Percentiles rank a stretch among this genome's conserved stretches.
Evolutionary conservation across 2,888 invertebrate species (phyloP).

Genomic region (Tinea semifulvella): DNA sequence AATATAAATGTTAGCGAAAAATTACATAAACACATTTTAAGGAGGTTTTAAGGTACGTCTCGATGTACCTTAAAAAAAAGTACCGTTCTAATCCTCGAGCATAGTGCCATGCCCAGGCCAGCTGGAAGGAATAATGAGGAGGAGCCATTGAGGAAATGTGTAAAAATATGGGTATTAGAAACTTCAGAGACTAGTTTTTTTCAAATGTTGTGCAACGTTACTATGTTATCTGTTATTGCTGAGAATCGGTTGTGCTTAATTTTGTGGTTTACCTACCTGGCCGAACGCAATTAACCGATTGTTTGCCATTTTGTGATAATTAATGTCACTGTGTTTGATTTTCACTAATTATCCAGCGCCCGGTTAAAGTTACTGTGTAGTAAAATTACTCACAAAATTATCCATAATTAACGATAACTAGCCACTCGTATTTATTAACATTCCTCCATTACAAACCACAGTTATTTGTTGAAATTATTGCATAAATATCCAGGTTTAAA

Average conservation of each 20-base stretch:
- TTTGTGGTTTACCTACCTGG: conserved; percentile 52
- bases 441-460: background rate
- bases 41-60: too few relatives aligned
- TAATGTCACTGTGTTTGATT: conserved; percentile 60
- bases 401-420: background rate
- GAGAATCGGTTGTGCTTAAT: conserved; percentile 44
- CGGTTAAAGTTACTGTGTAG: conserved; percentile 8
- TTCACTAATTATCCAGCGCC: conserved; percentile 53
- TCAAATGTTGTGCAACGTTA: background rate
- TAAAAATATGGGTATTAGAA: too few relatives aligned
- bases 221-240: too few relatives aligned
- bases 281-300: conserved; percentile 59
- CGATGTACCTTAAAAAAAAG: too few relatives aligned
- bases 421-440: too few relatives aligned
- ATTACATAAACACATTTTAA: too few relatives aligned
- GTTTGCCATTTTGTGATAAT: conserved; percentile 61
- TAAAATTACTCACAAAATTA: conserved; percentile 2
- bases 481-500: background rate
- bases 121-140: too few relatives aligned
- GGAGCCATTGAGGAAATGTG: too few relatives aligned
- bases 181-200: background rate
- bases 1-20: too few relatives aligned
- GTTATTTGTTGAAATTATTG: background rate
- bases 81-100: too few relatives aligned
- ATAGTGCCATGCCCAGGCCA: too few relatives aligned